These are phyloP conservation scores for Ceriagrion tenellum DNA, from an alignment of 2,888 invertebrate species.

Conservation along the genomic window DNA sequence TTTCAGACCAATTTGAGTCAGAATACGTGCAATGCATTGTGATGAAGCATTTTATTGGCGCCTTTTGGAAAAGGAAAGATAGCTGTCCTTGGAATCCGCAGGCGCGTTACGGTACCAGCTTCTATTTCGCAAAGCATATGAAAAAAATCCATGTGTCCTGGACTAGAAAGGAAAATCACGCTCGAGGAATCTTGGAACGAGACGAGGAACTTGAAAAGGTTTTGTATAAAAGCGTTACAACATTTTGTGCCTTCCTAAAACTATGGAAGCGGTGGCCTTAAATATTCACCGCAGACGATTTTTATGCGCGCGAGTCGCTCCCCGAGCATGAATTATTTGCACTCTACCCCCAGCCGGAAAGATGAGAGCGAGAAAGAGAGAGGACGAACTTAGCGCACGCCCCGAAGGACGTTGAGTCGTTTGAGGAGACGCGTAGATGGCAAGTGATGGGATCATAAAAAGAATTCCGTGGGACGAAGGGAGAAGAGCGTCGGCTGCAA, in stretches of 20 bases:
- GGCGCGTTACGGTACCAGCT: not conserved
- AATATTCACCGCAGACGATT: not conserved
- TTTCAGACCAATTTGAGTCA: not conserved
- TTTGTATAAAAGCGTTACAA: not conserved
- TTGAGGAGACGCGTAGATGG: not conserved
- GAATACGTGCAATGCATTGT: not conserved
- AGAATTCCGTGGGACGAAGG: not conserved
- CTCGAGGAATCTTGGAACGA: not conserved
- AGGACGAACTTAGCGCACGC: not conserved
- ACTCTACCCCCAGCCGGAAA: not conserved
- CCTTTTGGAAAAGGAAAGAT: not conserved
- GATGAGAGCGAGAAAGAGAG: not conserved
- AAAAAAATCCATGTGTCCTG: not conserved
- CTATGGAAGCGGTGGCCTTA: not conserved
- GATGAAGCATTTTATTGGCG: not conserved
- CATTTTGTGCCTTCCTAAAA: not conserved
- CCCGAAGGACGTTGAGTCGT: not conserved
- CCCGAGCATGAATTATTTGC: not conserved
- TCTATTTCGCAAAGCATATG: not conserved
- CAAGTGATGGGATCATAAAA: not conserved
- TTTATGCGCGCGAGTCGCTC: not conserved
- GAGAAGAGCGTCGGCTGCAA: not conserved
- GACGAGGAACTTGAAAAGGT: not conserved
- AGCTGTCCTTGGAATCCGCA: not conserved
- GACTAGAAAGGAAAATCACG: not conserved